Evolutionary conservation across 2,113 vertebrate species (phyloP), one percentile per base, ranked within the genome.

Genomic region (Plecturocebus donacophilus): DNA sequence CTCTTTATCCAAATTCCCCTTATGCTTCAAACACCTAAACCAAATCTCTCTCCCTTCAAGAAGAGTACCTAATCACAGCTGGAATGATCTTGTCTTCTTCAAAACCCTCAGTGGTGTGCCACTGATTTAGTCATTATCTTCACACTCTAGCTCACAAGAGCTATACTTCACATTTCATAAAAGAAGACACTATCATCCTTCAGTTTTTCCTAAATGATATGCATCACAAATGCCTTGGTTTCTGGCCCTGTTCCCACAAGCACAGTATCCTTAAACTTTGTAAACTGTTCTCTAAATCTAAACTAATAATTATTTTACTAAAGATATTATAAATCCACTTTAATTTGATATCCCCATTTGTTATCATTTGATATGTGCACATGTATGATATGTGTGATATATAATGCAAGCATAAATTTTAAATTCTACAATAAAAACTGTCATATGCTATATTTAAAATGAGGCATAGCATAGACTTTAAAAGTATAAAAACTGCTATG

Each of bases 261-360:
- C 35, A 92, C 42, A n/a, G 25, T 38, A 87, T 40, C 45, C 80
- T 91, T 95, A 84, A 82, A 87, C 7, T 68, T 71, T 32, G 5
- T 73, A 68, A 92, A 71, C 0, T 79, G 27, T 30, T 87, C n/a
- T 64, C 80, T 95, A 83, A 79, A 45, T 16, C 42, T 49, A 70
- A 54, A n/a, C 91, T 73, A 77, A 11, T 42, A 88, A 64, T 35
- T 85, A 75, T n/a, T 95, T 95, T 52, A 68, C 58, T 94, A 87
- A 89, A 91, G 27, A 66, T 49, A 49, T 19, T 30, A 2, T n/a
- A 87, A 84, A 88, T 35, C 17, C 76, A 90, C 27, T 87, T 58
- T 56, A 92, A 66, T 8, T 64, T 84, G 30, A 42, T 40, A 90
- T 13, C 8, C 6, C 66, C 30, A 85, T n/a, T 93, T 82, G 76